Conservation (phyloP, 2,797 vertebrate species). For the Eleutherodactylus coqui region DNA sequence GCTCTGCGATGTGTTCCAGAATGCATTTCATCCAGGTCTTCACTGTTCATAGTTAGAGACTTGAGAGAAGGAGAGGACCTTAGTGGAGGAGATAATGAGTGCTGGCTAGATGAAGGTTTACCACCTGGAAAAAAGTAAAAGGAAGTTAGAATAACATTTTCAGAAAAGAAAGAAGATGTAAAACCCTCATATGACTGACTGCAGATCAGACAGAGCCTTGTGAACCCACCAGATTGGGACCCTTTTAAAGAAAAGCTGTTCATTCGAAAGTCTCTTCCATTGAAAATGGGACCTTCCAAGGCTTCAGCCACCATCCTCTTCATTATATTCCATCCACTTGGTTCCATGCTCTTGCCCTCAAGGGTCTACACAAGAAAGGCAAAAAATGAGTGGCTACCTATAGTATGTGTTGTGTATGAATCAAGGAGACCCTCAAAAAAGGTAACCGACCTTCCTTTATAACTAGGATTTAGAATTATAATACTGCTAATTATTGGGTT, state of each 20-base stretch:
- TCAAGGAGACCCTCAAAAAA: background rate
- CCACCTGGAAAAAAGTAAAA: constrained; percentile 17
- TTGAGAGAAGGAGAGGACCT: constrained; percentile 33
- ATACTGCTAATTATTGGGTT: background rate
- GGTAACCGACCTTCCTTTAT: too few species aligned
- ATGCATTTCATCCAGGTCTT: background rate
- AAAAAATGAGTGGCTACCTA: background rate
- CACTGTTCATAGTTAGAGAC: background rate
- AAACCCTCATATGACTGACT: background rate
- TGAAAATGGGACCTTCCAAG: constrained; percentile 30
- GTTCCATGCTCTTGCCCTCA: constrained; percentile 19
- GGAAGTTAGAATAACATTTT: background rate
- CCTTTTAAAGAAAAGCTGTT: constrained; percentile 12
- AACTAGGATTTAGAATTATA: too few species aligned
- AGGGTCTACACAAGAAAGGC: background rate
- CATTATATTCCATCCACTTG: constrained; percentile 35
- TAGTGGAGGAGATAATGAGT: background rate
- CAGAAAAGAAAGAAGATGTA: background rate
- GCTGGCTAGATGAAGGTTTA: background rate
- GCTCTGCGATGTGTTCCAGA: background rate
- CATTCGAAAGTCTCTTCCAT: background rate
- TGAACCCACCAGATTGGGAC: background rate
- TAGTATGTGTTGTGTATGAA: background rate
- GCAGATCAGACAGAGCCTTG: background rate
- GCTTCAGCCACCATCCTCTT: constrained; percentile 48